Evolutionary conservation across 37 sponge, comb jelly and placozoan species (phyloP), one percentile per base, ranked within the genome.

Genomic region (Theonella swinhoei): DNA sequence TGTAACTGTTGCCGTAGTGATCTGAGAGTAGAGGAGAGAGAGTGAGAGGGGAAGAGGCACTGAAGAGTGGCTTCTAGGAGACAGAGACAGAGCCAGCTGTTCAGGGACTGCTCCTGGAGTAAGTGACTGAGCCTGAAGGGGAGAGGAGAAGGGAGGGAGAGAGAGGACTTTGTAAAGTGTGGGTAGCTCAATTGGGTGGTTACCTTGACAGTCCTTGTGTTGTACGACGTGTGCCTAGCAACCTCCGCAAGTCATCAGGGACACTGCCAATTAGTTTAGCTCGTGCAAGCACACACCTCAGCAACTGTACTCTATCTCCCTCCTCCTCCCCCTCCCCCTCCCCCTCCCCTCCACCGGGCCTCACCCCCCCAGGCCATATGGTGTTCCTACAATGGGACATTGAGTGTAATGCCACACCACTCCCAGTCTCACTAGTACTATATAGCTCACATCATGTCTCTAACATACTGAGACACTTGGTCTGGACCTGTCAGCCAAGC

Each of bases 191-290:
- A 69, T 69, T 37, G 68, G 14, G n/a, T 26, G 8, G 47, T 2
- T 5, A 90, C 91, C 84, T 70, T 24, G 74, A 17, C 74, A 87
- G 75, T 70, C 92, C 92, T 28, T 79, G 42, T 1, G 35, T 43
- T 0, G 80, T 69, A 19, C 72, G 75, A 2, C 76, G 74, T 31
- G 58, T 73, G 20, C 92, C 92, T 17, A 91, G 74, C 31, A 91
- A 35, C 36, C 79, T 41, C 62, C 40, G 75, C 65, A 91, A 64
- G 23, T 87, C 92, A 77, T 91, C 90, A 68, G 92, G 84, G 36
- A 91, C 77, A 34, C 83, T 91, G 7, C 92, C 92, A 29, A 91
- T 80, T 58, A 91, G 64, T 42, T 91, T 87, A 38, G 88, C 77
- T 37, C 83, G 72, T 8, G 88, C 92, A 0, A 91, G 39, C 0